Conservation (phyloP, 2,797 vertebrate species). For the Schizothorax lantsangensis region DNA sequence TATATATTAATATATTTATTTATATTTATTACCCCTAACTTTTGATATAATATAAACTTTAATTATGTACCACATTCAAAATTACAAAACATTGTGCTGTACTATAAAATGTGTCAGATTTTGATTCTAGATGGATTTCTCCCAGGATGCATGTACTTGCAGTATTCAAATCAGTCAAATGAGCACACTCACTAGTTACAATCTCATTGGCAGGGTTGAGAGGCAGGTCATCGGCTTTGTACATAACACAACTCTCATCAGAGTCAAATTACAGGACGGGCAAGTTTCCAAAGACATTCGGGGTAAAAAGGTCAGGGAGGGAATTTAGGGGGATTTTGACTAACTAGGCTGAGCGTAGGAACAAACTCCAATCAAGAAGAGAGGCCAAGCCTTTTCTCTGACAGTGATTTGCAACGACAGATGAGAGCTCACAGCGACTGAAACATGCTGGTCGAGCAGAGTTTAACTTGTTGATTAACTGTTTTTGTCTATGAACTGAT, state of each 20-base stretch:
- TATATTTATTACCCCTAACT: too few species aligned
- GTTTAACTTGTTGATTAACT: not conserved
- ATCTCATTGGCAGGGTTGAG: not conserved
- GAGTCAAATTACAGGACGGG: conserved; percentile 38
- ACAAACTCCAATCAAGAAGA: conserved; percentile 28
- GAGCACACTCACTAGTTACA: not conserved
- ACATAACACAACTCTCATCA: not conserved
- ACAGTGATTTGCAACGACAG: not conserved
- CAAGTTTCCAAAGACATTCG: not conserved
- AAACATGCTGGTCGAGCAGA: not conserved
- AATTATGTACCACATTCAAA: not conserved
- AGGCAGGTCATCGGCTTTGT: not conserved
- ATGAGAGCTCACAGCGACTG: not conserved
- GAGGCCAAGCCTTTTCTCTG: conserved; percentile 26
- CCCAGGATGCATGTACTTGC: not conserved
- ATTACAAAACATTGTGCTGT: not conserved
- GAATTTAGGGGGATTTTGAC: conserved; percentile 9
- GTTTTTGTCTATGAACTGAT: not conserved
- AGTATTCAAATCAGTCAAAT: not conserved
- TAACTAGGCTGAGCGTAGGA: not conserved
- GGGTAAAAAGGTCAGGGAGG: not conserved
- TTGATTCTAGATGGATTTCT: not conserved
- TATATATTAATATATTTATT: too few species aligned
- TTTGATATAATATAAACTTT: not conserved
- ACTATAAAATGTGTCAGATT: not conserved